Percentiles rank a stretch among this genome's conserved stretches.
phyloP scores from a whole-genome alignment of 1,140 invertebrate species.

The Bombus waltoni region DNA sequence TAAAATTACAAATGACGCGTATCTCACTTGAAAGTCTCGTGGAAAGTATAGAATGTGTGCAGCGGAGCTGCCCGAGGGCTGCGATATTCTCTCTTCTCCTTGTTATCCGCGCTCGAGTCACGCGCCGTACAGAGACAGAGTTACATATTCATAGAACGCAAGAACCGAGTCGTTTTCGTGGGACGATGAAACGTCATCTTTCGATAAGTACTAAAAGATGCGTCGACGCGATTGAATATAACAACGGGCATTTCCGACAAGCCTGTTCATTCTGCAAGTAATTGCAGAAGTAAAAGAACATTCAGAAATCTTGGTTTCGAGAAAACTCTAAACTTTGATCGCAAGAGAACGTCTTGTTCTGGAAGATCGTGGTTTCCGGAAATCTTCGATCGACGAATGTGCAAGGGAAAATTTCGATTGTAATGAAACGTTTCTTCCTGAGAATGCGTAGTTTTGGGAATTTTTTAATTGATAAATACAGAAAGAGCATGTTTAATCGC shows the following conservation, averaged over 20 bases:
- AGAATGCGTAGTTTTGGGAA: too few relatives aligned
- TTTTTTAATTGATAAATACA: too few relatives aligned
- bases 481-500: too few relatives aligned
- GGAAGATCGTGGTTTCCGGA: too few relatives aligned
- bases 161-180: conserved; percentile 1
- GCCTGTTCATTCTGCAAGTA: too few relatives aligned
- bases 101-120: conserved; percentile 38
- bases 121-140: neutral
- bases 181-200: conserved; percentile 46
- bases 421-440: too few relatives aligned
- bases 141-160: conserved; percentile 19
- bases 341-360: neutral
- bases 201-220: conserved; percentile 35
- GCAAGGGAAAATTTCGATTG: too few relatives aligned
- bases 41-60: conserved; percentile 41
- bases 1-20: conserved; percentile 63
- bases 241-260: neutral
- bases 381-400: too few relatives aligned
- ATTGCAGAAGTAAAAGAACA: too few relatives aligned
- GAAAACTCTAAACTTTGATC: neutral
- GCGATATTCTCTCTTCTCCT: conserved; percentile 22
- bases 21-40: conserved; percentile 47
- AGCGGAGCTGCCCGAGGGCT: conserved; percentile 2
- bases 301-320: neutral
- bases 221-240: neutral